Conservation (phyloP, 1,140 invertebrate species). For the Antheraea pernyi region DNA sequence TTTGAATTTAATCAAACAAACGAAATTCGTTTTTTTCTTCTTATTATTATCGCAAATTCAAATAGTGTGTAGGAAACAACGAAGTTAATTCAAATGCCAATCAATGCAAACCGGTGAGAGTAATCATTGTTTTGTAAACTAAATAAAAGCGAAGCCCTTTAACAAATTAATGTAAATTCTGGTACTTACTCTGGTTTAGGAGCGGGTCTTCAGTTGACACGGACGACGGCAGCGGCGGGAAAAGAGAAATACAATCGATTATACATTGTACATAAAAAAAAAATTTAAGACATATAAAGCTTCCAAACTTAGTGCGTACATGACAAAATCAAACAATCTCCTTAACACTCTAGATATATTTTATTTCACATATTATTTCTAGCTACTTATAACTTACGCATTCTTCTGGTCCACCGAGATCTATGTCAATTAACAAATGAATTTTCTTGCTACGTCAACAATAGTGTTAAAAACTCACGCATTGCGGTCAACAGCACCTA, state of each 20-base stretch:
- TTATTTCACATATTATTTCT: neutral
- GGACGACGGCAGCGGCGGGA: conserved; percentile 57
- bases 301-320: conserved; percentile 37
- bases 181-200: conserved; percentile 77
- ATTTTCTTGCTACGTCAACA: conserved; percentile 24
- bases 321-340: conserved; percentile 13
- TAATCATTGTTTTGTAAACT: conserved; percentile 35
- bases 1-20: neutral
- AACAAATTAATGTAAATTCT: conserved; percentile 20
- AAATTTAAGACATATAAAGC: conserved; percentile 22
- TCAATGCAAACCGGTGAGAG: conserved; percentile 46
- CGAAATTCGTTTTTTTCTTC: neutral
- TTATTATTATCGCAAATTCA: conserved; percentile 18
- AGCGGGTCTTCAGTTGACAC: conserved; percentile 68
- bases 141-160: conserved; percentile 61
- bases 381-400: neutral
- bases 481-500: conserved; percentile 38
- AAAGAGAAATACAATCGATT: conserved; percentile 64
- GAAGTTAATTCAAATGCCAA: conserved; percentile 56
- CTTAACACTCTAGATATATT: neutral
- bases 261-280: neutral
- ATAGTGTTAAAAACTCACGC: conserved; percentile 29
- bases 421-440: neutral
- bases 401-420: neutral
- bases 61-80: conserved; percentile 28